Evolutionary conservation across 1,140 invertebrate species (phyloP).

Genomic region (Bombus fervidus): DNA sequence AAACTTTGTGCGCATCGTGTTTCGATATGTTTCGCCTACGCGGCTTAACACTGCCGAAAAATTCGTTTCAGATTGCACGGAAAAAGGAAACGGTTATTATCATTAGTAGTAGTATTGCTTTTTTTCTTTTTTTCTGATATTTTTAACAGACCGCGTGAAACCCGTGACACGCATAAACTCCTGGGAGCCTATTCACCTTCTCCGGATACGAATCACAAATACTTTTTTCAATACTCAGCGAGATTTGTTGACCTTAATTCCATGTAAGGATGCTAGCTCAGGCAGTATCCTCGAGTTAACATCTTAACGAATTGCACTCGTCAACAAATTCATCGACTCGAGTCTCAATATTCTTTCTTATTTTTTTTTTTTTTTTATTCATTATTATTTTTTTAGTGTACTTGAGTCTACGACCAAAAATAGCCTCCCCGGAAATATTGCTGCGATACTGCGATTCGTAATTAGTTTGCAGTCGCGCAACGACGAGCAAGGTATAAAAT

Average conservation of each 20-base stretch:
- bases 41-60: conserved; percentile 40
- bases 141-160: conserved; percentile 29
- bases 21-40: conserved; percentile 20
- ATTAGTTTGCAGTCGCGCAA: conserved; percentile 52
- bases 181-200: conserved; percentile 39
- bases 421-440: conserved; percentile 42
- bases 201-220: conserved; percentile 19
- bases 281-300: conserved; percentile 43
- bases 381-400: conserved; percentile 16
- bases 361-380: background rate
- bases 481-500: conserved; percentile 43
- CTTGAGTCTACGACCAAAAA: conserved; percentile 38
- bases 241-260: conserved; percentile 42
- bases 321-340: conserved; percentile 47
- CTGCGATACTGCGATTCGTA: conserved; percentile 46
- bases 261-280: conserved; percentile 49
- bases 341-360: conserved; percentile 8
- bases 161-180: conserved; percentile 37
- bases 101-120: background rate
- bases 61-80: conserved; percentile 38
- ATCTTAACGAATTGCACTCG: conserved; percentile 39
- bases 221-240: conserved; percentile 13
- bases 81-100: conserved; percentile 47
- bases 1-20: conserved; percentile 48
- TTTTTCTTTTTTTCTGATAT: conserved; percentile 13